Conservation (phyloP, 2,888 invertebrate genomes). For the Xestia rhomboidea region DNA sequence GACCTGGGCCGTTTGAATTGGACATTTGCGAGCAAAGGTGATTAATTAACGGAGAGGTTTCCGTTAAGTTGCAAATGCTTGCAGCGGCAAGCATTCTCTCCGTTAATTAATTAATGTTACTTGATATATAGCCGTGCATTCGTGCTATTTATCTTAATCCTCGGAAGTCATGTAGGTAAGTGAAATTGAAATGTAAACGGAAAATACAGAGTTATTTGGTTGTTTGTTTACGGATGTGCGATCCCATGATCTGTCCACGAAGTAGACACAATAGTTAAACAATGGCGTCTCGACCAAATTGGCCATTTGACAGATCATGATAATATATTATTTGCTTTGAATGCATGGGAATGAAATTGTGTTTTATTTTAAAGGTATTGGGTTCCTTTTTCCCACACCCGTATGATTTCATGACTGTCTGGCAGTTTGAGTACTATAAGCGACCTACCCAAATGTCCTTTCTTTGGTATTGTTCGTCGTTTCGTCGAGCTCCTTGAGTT, state of each 20-base stretch:
- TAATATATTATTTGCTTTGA: not conserved
- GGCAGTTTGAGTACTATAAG: too few relatives aligned
- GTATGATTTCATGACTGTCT: too few relatives aligned
- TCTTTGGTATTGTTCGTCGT: too few relatives aligned
- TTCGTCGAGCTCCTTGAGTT: too few relatives aligned
- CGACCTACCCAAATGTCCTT: too few relatives aligned
- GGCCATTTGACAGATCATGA: too few relatives aligned
- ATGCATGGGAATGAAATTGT: too few relatives aligned
- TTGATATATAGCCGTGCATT: not conserved
- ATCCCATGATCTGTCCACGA: too few relatives aligned
- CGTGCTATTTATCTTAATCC: not conserved
- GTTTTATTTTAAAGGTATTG: not conserved
- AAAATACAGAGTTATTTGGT: too few relatives aligned
- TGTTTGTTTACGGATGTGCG: not conserved
- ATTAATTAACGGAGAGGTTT: slow-evolving; percentile 6
- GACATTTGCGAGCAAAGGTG: slow-evolving; percentile 7
- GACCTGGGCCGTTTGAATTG: slow-evolving; percentile 22
- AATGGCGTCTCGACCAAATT: too few relatives aligned
- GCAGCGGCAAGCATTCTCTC: too few relatives aligned
- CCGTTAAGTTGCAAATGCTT: not conserved
- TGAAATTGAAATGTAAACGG: not conserved
- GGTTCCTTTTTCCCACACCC: not conserved
- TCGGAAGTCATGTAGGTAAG: not conserved
- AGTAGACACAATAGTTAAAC: too few relatives aligned
- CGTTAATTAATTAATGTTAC: not conserved